These are phyloP conservation scores for Aplidium turbinatum DNA, from an alignment of 23 tunicate genomes.

Conservation along the genomic window DNA sequence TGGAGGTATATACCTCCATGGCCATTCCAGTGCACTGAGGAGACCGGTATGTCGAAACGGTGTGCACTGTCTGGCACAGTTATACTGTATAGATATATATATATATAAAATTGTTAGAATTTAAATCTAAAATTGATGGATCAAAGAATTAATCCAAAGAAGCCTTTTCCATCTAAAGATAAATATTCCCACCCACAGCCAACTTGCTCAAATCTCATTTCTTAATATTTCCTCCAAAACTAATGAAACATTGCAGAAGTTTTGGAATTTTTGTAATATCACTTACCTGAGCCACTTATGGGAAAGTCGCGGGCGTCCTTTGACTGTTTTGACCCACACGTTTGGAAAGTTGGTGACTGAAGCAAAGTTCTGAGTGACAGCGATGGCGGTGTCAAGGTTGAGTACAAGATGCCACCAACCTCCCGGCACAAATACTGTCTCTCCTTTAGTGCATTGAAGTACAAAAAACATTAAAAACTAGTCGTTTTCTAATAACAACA, in stretches of 20 bases:
- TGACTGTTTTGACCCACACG: constrained; percentile 97
- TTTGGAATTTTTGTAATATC: not conserved
- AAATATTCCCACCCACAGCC: not conserved
- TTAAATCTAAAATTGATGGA: no score
- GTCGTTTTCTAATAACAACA: no score
- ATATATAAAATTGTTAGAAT: no score
- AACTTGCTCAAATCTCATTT: not conserved
- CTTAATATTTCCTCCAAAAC: not conserved
- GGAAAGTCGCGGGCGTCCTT: constrained; percentile 88
- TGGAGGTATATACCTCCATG: no score
- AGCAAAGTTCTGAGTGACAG: constrained; percentile 98
- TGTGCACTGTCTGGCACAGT: no score
- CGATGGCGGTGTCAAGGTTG: constrained; percentile 85
- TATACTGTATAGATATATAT: no score
- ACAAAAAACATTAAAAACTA: no score
- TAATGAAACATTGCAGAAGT: not conserved
- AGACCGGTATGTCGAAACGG: no score
- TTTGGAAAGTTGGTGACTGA: constrained; percentile 86
- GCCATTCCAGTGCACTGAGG: no score
- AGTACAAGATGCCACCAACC: constrained; percentile 99
- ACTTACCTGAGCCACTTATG: constrained; percentile 92
- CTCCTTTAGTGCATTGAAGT: no score
- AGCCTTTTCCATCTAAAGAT: no score
- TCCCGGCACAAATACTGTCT: constrained; percentile 92
- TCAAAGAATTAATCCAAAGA: no score